phyloP scores from a whole-genome alignment of 1,140 invertebrate species.

The Hyposmocoma kahamanoa region DNA sequence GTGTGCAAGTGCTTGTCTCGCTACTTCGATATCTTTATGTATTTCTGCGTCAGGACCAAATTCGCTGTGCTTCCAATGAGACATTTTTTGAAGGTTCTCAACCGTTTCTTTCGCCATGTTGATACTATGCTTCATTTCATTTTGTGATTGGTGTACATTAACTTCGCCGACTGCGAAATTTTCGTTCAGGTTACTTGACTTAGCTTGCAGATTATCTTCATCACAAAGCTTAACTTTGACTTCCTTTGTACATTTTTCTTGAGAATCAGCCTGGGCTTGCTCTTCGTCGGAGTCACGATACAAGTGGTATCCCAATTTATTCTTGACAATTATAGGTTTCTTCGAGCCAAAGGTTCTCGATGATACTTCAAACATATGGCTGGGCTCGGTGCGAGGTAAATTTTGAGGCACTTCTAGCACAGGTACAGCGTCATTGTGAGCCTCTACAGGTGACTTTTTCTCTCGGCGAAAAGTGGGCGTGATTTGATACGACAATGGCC shows the following conservation, averaged over 20 bases:
- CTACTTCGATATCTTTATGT: conserved; percentile 42
- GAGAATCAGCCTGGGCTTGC: conserved; percentile 29
- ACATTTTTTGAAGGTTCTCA: conserved; percentile 39
- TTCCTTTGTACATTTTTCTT: conserved; percentile 39
- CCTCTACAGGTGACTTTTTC: conserved; percentile 33
- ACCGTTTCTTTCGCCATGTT: conserved; percentile 57
- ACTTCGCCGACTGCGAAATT: not conserved
- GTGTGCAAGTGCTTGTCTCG: conserved; percentile 38
- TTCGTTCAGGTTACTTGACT: not conserved
- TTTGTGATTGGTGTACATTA: conserved; percentile 26
- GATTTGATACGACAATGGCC: conserved; percentile 12
- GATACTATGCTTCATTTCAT: conserved; percentile 48
- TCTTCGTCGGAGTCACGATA: conserved; percentile 50
- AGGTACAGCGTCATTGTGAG: conserved; percentile 8
- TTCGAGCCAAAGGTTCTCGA: conserved; percentile 27
- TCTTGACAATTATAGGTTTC: conserved; percentile 48
- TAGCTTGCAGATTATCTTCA: conserved; percentile 17
- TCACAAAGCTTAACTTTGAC: conserved; percentile 51
- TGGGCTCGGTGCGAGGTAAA: not conserved
- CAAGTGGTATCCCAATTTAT: conserved; percentile 37
- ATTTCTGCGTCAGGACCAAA: conserved; percentile 26
- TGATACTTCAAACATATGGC: not conserved
- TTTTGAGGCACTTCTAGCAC: not conserved
- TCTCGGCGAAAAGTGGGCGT: conserved; percentile 23
- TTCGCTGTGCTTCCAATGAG: conserved; percentile 16